Percentiles rank a stretch among this genome's conserved stretches.
Conservation (phyloP, 2,113 vertebrate genomes). For the Oplegnathus fasciatus region DNA sequence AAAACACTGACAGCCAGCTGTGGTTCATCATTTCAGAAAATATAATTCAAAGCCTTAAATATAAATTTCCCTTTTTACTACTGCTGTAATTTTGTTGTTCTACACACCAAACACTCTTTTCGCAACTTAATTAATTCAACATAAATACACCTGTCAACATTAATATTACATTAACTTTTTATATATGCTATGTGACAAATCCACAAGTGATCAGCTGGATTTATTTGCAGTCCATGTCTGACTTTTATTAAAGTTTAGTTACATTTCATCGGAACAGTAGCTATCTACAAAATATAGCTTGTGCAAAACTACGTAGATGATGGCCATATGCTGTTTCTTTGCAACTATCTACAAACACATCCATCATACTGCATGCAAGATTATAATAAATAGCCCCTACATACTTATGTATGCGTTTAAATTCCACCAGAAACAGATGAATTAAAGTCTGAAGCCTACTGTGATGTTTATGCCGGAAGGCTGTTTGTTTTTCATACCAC, state of each 20-base stretch:
- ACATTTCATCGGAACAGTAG: conserved; percentile 76
- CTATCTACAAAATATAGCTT: conserved; percentile 81
- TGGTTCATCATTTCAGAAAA: background rate
- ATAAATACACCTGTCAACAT: conserved; percentile 25
- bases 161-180: background rate
- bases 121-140: conserved; percentile 27
- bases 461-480: conserved; percentile 24
- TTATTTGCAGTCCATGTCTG: conserved; percentile 60
- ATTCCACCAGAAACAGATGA: conserved; percentile 55
- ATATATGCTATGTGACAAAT: conserved; percentile 42
- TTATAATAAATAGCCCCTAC: conserved; percentile 75
- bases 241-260: conserved; percentile 81
- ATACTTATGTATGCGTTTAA: conserved; percentile 62
- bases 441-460: conserved; percentile 46
- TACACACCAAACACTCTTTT: conserved; percentile 10
- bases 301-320: conserved; percentile 80
- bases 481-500: background rate
- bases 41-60: conserved; percentile 24
- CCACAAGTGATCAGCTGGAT: conserved; percentile 38
- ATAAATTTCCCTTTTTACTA: conserved; percentile 16
- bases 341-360: conserved; percentile 77
- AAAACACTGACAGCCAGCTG: conserved; percentile 39
- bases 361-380: conserved; percentile 81
- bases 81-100: conserved; percentile 7
- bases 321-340: conserved; percentile 69